Evolutionary conservation across 2,888 invertebrate species (phyloP).

Genomic region (Trichopria drosophilae): DNA sequence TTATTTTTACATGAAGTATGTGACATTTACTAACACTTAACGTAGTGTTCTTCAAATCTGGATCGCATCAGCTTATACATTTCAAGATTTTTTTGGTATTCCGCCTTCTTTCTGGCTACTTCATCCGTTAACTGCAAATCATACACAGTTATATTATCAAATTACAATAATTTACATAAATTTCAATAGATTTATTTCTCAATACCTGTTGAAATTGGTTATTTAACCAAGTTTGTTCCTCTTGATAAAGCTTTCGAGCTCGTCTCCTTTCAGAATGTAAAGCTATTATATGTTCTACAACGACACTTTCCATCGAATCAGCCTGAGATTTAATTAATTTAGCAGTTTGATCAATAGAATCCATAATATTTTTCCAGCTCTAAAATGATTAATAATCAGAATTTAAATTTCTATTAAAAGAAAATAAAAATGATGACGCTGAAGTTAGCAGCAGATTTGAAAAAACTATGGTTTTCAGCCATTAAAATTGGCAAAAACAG

Average conservation of each 20-base stretch:
- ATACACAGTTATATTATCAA: background rate
- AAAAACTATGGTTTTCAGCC: too few relatives aligned
- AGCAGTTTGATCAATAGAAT: conserved; percentile 85
- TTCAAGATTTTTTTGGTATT: conserved; percentile 90
- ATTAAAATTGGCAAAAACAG: too few relatives aligned
- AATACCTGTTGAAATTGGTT: conserved; percentile 55
- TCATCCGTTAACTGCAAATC: conserved; percentile 80
- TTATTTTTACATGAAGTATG: conserved; percentile 1
- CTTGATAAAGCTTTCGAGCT: conserved; percentile 83
- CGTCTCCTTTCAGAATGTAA: conserved; percentile 86
- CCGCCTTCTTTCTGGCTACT: conserved; percentile 81
- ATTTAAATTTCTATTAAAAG: conserved; percentile 1
- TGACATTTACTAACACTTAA: conserved; percentile 72
- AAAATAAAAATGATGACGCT: too few relatives aligned
- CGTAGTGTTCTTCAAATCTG: conserved; percentile 90
- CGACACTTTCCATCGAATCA: conserved; percentile 80
- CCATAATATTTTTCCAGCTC: conserved; percentile 84
- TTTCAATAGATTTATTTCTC: conserved; percentile 4
- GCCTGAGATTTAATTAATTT: conserved; percentile 82
- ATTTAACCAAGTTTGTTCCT: conserved; percentile 75
- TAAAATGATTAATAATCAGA: conserved; percentile 38
- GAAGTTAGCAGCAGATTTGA: too few relatives aligned
- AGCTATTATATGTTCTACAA: conserved; percentile 77
- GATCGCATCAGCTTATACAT: conserved; percentile 84
- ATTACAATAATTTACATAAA: conserved; percentile 2